Conservation (phyloP, 2,113 vertebrate genomes). For the Serinus canaria region DNA sequence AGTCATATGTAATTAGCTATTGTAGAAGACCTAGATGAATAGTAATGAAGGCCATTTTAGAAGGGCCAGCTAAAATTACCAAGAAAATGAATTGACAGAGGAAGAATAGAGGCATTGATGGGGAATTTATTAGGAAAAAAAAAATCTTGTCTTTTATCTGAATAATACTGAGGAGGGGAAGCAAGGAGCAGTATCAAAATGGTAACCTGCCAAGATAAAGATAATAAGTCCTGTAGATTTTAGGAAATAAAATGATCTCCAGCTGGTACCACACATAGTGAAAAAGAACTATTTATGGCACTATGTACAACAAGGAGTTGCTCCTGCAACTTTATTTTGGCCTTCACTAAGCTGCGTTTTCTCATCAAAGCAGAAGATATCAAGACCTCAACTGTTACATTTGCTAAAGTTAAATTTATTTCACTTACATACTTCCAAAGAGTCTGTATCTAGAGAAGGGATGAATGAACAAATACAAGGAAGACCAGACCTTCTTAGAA, state of each 20-base stretch:
- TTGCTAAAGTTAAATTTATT: neutral
- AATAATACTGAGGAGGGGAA: neutral
- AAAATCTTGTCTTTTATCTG: neutral
- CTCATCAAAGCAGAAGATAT: neutral
- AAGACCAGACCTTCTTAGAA: neutral
- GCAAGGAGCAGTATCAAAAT: neutral
- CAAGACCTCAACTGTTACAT: neutral
- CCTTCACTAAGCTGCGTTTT: neutral
- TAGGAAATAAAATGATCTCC: neutral
- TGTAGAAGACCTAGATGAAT: constrained; percentile 36
- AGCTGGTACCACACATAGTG: neutral
- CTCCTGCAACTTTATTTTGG: neutral
- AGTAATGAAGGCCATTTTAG: constrained; percentile 34
- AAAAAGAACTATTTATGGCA: neutral
- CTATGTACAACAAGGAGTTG: neutral
- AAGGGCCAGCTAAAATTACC: constrained; percentile 46
- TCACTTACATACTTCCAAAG: neutral
- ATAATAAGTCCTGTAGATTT: neutral
- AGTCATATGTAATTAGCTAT: neutral
- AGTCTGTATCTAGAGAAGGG: neutral
- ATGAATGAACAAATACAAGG: neutral
- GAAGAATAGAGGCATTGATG: neutral
- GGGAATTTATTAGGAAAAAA: neutral
- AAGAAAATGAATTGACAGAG: neutral
- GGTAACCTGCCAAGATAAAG: neutral